Evolutionary conservation across 2,888 invertebrate genomes (phyloP).

Genomic region (Microplitis manilae): DNA sequence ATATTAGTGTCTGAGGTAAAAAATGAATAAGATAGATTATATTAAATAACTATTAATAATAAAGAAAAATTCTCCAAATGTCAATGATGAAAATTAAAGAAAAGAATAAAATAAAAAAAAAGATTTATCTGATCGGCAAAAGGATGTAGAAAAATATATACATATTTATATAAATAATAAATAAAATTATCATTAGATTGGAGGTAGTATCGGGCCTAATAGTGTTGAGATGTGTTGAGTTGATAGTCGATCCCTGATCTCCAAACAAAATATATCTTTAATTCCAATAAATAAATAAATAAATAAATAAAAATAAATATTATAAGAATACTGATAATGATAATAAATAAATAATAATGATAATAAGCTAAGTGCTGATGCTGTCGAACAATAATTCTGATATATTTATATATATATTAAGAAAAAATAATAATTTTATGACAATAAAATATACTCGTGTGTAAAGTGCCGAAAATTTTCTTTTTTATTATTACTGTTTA

Average conservation of each 20-base stretch:
- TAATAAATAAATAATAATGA: conserved; percentile 51
- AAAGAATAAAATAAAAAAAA: not conserved
- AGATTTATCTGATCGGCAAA: not conserved
- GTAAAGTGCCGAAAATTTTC: conserved; percentile 31
- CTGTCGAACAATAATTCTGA: conserved; percentile 72
- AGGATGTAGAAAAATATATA: conserved; percentile 11
- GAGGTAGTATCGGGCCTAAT: conserved; percentile 71
- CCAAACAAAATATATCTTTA: conserved; percentile 8
- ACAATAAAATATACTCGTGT: conserved; percentile 58
- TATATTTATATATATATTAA: conserved; percentile 60
- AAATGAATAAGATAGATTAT: not conserved
- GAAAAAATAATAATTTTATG: conserved; percentile 61
- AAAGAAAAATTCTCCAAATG: not conserved
- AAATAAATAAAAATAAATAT: conserved; percentile 46
- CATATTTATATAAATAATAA: conserved; percentile 40
- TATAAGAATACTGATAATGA: conserved; percentile 44
- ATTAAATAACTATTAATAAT: not conserved
- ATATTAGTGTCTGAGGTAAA: not conserved
- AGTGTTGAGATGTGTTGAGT: conserved; percentile 54
- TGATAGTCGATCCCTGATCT: conserved; percentile 26
- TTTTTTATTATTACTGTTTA: not conserved
- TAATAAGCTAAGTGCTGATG: conserved; percentile 68
- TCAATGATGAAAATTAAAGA: not conserved
- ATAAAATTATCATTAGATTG: conserved; percentile 60
- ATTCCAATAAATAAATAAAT: not conserved